Conservation (phyloP, 2,113 vertebrate species). For the Ageneiosus marmoratus region DNA sequence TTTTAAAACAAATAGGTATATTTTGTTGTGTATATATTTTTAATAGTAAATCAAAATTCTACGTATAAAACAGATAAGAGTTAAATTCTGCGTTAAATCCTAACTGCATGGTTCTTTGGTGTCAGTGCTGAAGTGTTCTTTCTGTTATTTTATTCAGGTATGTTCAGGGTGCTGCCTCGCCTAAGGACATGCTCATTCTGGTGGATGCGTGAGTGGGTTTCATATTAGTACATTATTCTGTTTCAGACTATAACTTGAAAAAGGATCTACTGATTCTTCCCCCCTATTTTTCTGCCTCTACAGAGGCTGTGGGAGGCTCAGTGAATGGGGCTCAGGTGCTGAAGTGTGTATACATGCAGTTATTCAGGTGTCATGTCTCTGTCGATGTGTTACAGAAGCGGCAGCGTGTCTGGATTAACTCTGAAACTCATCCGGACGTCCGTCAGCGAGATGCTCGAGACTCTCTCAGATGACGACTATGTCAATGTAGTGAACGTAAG, state of each 20-base stretch:
- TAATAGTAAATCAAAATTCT: background rate
- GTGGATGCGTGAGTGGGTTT: conserved; percentile 92
- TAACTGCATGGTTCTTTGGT: background rate
- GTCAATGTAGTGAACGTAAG: conserved; percentile 98
- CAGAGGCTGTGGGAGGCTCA: background rate
- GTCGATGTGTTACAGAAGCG: conserved; percentile 77
- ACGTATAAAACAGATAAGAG: background rate
- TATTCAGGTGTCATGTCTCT: conserved; percentile 21
- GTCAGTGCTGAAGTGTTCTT: background rate
- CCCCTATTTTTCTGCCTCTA: background rate
- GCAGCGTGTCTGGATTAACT: conserved; percentile 94
- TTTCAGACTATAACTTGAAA: conserved; percentile 1
- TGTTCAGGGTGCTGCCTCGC: conserved; percentile 96
- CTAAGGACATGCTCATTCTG: conserved; percentile 98
- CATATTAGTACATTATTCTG: conserved; percentile 44
- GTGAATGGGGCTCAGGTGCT: conserved; percentile 11
- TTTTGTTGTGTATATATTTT: background rate
- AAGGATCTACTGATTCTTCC: background rate
- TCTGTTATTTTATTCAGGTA: conserved; percentile 78
- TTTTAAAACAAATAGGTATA: background rate
- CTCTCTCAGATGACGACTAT: conserved; percentile 95
- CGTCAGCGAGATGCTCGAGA: conserved; percentile 96
- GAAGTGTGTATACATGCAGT: background rate
- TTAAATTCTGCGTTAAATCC: background rate
- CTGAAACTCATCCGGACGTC: conserved; percentile 94